A percentile compares a stretch with the other conserved stretches of the same genome.
These are phyloP conservation scores for Trichomalopsis sarcophagae DNA, from an alignment of 1,140 invertebrate genomes.

Conservation along the genomic window DNA sequence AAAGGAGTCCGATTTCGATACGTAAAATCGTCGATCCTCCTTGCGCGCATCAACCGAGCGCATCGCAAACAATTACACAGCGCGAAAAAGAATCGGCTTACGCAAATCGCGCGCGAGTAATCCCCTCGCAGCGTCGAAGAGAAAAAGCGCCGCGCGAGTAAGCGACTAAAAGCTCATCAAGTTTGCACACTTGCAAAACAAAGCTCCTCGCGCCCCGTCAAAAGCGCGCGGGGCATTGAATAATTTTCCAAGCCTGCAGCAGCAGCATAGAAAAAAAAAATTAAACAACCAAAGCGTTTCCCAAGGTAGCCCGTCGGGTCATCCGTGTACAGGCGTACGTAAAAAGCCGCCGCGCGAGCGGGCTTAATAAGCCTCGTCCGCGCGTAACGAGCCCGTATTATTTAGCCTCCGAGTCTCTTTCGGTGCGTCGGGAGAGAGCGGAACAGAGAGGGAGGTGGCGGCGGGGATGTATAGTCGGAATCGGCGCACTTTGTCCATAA, in stretches of 20 bases:
- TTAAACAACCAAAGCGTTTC: neutral
- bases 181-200: neutral
- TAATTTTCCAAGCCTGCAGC: neutral
- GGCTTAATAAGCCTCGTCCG: constrained; percentile 11
- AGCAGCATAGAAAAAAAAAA: neutral
- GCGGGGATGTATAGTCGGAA: neutral
- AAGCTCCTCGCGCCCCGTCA: neutral
- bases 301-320: neutral
- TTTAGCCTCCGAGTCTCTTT: constrained; percentile 4
- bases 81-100: no score
- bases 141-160: neutral
- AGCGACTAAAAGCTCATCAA: neutral
- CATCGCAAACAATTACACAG: no score
- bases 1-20: no score
- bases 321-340: no score
- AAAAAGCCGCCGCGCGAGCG: no score
- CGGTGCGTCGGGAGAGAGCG: neutral
- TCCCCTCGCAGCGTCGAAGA: no score
- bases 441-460: neutral
- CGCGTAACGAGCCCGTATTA: constrained; percentile 11
- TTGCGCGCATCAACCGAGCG: no score
- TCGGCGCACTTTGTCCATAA: constrained; percentile 71
- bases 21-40: no score
- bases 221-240: neutral
- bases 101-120: no score